Evolutionary conservation across 1,140 invertebrate genomes (phyloP).

Genomic region (Triops cancriformis): DNA sequence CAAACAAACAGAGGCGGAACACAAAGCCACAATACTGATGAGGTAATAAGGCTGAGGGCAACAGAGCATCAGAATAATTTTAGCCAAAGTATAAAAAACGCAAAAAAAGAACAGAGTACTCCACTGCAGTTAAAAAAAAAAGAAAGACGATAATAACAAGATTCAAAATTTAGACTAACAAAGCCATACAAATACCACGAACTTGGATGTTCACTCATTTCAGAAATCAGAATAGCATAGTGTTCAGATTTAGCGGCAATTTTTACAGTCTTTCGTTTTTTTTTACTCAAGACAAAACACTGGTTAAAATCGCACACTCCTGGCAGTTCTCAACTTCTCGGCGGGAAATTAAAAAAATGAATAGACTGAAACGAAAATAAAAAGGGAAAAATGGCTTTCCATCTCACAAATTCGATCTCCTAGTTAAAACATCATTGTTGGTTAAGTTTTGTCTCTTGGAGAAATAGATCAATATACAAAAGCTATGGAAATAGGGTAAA

Average conservation of each 20-base stretch:
- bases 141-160: background rate
- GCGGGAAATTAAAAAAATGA: background rate
- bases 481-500: background rate
- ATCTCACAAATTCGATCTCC: background rate
- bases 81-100: background rate
- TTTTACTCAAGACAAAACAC: background rate
- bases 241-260: background rate
- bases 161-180: background rate
- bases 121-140: background rate
- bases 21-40: constrained; percentile 11
- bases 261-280: background rate
- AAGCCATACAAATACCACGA: background rate
- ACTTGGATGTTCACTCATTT: background rate
- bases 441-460: background rate
- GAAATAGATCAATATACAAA: background rate
- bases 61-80: background rate
- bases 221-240: background rate
- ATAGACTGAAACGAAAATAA: background rate
- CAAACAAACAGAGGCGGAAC: constrained; percentile 5
- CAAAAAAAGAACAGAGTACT: background rate
- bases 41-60: constrained; percentile 9
- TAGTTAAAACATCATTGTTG: background rate
- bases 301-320: background rate
- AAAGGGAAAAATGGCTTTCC: background rate
- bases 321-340: background rate